Evolutionary conservation across 2,888 invertebrate species (phyloP).

Genomic region (Gari tellinella): DNA sequence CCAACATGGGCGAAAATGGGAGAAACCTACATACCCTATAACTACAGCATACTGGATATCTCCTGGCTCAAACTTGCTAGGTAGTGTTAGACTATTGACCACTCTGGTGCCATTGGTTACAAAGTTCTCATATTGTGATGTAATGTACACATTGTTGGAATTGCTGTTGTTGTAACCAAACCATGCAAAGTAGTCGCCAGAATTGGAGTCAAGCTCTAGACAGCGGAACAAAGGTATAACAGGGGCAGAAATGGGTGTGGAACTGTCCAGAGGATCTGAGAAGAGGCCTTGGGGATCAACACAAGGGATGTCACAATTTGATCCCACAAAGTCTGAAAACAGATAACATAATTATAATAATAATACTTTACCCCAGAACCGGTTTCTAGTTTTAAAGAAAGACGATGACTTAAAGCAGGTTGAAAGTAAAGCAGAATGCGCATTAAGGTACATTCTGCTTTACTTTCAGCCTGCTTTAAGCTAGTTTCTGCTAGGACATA

Average conservation of each 20-base stretch:
- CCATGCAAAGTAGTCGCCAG: conserved; percentile 58
- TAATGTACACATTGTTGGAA: conserved; percentile 68
- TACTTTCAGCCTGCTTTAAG: too few species aligned
- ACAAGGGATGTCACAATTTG: conserved; percentile 71
- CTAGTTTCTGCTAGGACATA: too few species aligned
- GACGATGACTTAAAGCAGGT: too few species aligned
- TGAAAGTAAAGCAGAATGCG: too few species aligned
- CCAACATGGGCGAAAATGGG: too few species aligned
- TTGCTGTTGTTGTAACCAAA: conserved; percentile 73
- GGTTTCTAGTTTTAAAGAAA: too few species aligned
- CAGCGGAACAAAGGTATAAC: conserved; percentile 62
- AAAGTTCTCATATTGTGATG: conserved; percentile 57
- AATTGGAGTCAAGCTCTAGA: conserved; percentile 21
- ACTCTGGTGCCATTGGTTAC: conserved; percentile 14
- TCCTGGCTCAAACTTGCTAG: conserved; percentile 64
- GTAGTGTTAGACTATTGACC: conserved; percentile 11
- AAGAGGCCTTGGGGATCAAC: conserved; percentile 64
- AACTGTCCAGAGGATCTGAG: conserved; percentile 59
- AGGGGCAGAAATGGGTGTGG: conserved; percentile 21
- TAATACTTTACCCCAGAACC: too few species aligned
- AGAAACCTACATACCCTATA: conserved; percentile 65
- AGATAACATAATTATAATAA: too few species aligned
- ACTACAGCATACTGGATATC: conserved; percentile 54
- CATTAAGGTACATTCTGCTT: too few species aligned
- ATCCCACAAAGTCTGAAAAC: conserved; percentile 70